Evolutionary conservation across 23 tunicate species (phyloP), one percentile per base, ranked within the genome.

Genomic region (Diplosoma virens): DNA sequence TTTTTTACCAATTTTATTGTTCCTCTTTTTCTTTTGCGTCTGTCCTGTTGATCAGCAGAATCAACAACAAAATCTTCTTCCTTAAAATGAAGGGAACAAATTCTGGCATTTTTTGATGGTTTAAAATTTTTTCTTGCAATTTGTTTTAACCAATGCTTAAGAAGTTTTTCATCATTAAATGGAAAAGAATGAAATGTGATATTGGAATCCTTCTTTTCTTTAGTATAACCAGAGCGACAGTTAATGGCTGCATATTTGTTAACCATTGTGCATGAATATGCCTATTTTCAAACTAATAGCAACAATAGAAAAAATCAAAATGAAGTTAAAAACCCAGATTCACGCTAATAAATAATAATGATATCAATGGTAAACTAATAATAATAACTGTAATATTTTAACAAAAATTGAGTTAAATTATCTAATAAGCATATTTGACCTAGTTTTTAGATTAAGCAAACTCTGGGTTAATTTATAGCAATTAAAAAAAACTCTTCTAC

Each of bases 91-190:
- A 63, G 70, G 5, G 35, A 63, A 63, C 70, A 63, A 26, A 63
- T 7, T 28, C 35, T 28, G 5, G 70, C 27, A 63, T 63, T 26
- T 36, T 63, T 63, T 5, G 70, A 26, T 25, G 70, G 70, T 6
- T 34, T 28, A 63, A 63, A 63, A n/a, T 63, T 36, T 63, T 63
- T 63, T 25, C 70, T 26, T 63, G 70, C 70, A 14, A 63, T 6
- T 3, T 36, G 70, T 63, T 63, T 63, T 4, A 63, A 20, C 70
- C 70, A 63, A 28, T 3, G 16, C n/a, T 63, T 34, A 26, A 63
- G 35, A 14, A 63, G 70, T 20, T 63, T 7, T n/a, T 63, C 6
- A 30, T 63, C 37, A 25, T 63, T 16, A 6, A 63, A 28, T 7
- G 70, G 70, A 30, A 63, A 63, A 5, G 35, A 26, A 63, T 63